A percentile compares a stretch with the other conserved stretches of the same genome.
phyloP scores from a whole-genome alignment of 2,113 vertebrate genomes.

The Sander vitreus region DNA sequence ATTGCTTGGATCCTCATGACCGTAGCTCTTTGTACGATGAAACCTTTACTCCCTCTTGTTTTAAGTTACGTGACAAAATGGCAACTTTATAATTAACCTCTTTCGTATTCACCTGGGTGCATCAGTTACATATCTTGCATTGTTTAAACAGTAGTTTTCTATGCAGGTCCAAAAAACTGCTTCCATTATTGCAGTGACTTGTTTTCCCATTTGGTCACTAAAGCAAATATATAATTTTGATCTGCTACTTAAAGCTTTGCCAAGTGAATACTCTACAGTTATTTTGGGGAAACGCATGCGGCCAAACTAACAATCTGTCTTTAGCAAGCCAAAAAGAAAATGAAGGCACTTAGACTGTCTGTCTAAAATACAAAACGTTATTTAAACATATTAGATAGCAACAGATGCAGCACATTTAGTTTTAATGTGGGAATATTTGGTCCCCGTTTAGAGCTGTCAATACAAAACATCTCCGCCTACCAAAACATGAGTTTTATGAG shows the following conservation, averaged over 20 bases:
- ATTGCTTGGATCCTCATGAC: no score
- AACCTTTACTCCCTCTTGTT: not conserved
- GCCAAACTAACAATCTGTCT: no score
- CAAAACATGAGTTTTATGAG: no score
- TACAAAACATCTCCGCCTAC: no score
- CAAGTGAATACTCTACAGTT: not conserved
- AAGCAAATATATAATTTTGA: not conserved
- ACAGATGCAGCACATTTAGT: not conserved
- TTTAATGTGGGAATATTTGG: not conserved
- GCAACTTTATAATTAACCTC: no score
- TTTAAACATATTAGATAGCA: not conserved
- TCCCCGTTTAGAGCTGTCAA: not conserved
- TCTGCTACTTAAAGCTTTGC: not conserved
- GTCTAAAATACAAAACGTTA: no score
- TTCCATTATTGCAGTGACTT: not conserved
- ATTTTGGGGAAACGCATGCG: not conserved
- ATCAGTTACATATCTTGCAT: not conserved
- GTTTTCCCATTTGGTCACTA: no score
- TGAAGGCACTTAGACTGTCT: not conserved
- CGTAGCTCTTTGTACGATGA: not conserved
- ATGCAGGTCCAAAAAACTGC: not conserved
- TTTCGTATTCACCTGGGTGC: not conserved
- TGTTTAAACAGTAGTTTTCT: not conserved
- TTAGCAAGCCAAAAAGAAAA: not conserved
- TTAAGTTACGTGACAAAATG: no score